A percentile compares a stretch with the other conserved stretches of the same genome.
phyloP scores from a whole-genome alignment of 2,888 invertebrate genomes.

The Dasysyrphus albostriatus region DNA sequence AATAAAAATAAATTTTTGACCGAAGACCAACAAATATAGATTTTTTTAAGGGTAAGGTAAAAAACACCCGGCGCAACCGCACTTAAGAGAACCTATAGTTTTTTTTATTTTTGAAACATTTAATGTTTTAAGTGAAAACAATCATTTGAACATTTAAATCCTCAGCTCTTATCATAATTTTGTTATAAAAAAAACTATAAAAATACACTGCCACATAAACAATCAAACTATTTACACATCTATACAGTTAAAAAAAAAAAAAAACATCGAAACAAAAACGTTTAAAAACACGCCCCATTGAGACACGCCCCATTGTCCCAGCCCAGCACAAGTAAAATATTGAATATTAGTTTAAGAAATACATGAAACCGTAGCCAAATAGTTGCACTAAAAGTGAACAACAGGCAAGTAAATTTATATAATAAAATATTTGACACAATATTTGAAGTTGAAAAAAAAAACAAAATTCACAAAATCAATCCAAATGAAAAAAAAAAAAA shows the following conservation, averaged over 20 bases:
- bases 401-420: conserved; percentile 53
- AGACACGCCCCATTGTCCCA: conserved; percentile 17
- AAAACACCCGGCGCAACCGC: neutral
- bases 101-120: neutral
- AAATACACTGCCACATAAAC: conserved; percentile 30
- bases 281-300: conserved; percentile 40
- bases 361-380: conserved; percentile 60
- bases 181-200: conserved; percentile 1
- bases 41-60: no score
- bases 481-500: conserved; percentile 19
- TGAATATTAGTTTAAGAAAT: conserved; percentile 38
- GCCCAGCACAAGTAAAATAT: conserved; percentile 32
- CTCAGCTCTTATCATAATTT: neutral
- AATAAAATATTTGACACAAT: conserved; percentile 30
- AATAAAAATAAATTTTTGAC: no score
- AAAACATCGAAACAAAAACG: conserved; percentile 18
- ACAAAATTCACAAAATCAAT: conserved; percentile 13
- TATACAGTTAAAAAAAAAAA: conserved; percentile 16
- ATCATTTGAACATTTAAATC: neutral
- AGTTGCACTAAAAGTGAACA: conserved; percentile 70
- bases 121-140: neutral
- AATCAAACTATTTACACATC: conserved; percentile 49
- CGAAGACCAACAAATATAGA: no score
- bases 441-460: conserved; percentile 24
- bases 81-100: neutral